These are phyloP conservation scores for Menidia menidia DNA, from an alignment of 2,797 vertebrate species.

Conservation along the genomic window DNA sequence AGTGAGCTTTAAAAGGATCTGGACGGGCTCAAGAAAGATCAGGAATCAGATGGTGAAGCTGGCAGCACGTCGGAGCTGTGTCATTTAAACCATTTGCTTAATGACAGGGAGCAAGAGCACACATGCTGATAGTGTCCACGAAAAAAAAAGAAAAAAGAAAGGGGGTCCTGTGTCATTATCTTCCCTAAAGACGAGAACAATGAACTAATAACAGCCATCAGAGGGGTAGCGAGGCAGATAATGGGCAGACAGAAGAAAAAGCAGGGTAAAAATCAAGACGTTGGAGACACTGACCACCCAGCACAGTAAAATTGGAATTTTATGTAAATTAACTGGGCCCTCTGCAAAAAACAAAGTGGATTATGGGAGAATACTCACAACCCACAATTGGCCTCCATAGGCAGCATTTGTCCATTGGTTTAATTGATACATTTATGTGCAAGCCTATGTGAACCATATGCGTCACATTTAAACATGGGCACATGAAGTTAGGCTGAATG, in stretches of 20 bases:
- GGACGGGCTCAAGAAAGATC: background rate
- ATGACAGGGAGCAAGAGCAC: slow-evolving; percentile 52
- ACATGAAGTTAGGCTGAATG: too few species aligned
- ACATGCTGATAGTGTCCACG: slow-evolving; percentile 6
- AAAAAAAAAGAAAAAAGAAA: background rate
- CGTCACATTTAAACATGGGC: too few species aligned
- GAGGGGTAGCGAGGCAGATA: background rate
- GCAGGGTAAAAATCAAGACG: background rate
- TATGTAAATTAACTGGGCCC: too few species aligned
- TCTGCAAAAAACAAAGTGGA: too few species aligned
- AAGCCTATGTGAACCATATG: too few species aligned
- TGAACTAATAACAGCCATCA: slow-evolving; percentile 66
- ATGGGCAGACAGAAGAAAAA: background rate
- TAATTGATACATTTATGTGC: too few species aligned
- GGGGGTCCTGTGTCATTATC: slow-evolving; percentile 37
- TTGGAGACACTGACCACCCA: background rate
- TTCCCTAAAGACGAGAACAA: slow-evolving; percentile 19
- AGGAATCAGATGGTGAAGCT: slow-evolving; percentile 39
- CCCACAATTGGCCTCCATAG: too few species aligned
- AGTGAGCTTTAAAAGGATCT: background rate
- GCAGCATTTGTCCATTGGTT: too few species aligned
- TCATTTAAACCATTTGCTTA: slow-evolving; percentile 40
- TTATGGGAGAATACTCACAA: too few species aligned
- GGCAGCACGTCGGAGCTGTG: slow-evolving; percentile 22
- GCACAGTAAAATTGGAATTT: too few species aligned